Conservation (phyloP, 2,797 vertebrate genomes). For the Microtus obscurus region DNA sequence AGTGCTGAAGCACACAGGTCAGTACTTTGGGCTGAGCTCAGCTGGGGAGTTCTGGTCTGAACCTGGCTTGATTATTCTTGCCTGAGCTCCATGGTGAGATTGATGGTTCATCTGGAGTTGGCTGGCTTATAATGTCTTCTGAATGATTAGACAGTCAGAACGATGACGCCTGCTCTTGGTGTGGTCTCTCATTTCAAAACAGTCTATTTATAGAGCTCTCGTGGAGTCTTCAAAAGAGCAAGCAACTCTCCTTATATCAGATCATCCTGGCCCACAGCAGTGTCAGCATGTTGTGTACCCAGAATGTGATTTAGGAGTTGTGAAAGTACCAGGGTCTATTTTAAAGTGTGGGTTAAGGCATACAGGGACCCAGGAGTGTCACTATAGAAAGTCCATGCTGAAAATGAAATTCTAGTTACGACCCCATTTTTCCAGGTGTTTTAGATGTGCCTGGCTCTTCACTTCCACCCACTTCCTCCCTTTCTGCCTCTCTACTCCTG, state of each 20-base stretch:
- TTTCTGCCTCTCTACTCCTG: background rate
- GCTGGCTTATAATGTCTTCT: background rate
- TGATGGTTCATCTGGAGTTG: background rate
- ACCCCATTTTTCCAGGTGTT: background rate
- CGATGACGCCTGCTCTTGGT: background rate
- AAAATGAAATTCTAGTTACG: conserved; percentile 18
- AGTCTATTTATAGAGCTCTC: background rate
- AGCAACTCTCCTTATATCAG: background rate
- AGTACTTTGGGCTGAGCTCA: background rate
- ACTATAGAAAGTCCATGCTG: background rate
- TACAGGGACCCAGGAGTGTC: background rate
- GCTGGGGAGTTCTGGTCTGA: background rate
- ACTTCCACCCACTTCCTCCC: fast-evolving
- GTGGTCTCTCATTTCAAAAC: background rate
- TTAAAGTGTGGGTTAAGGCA: background rate
- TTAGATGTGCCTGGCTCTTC: background rate
- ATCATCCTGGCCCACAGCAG: background rate
- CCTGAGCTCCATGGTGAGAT: background rate
- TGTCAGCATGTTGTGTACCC: too few relatives aligned
- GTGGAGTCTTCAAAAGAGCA: background rate
- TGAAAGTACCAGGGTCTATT: background rate
- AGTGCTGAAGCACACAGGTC: background rate
- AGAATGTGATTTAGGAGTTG: too few relatives aligned
- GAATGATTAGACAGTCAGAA: background rate
- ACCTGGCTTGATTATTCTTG: background rate